Percentiles rank a stretch among this genome's conserved stretches.
Evolutionary conservation across 2,113 vertebrate species (phyloP).

Genomic region (Cepphus grylle): DNA sequence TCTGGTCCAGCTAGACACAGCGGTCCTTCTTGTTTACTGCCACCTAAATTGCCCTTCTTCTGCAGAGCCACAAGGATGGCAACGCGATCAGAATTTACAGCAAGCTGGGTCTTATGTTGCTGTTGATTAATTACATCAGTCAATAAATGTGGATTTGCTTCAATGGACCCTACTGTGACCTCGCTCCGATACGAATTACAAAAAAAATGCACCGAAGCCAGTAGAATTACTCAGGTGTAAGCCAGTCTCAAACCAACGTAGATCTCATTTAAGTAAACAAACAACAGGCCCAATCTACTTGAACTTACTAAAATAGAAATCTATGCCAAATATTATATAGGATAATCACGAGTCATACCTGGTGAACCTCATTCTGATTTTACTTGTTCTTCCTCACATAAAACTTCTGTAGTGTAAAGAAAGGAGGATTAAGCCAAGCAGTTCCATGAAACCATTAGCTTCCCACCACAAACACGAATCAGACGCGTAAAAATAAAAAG

Average conservation of each 20-base stretch:
- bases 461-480: slow-evolving; percentile 34
- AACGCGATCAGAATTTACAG: neutral
- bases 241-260: neutral
- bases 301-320: neutral
- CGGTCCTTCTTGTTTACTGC: neutral
- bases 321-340: neutral
- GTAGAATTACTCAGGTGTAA: neutral
- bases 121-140: neutral
- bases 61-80: neutral
- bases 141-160: neutral
- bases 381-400: neutral
- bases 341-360: neutral
- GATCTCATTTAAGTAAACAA: neutral
- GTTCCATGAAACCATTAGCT: slow-evolving; percentile 16
- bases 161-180: neutral
- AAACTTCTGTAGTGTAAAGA: neutral
- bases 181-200: neutral
- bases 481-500: slow-evolving; percentile 42
- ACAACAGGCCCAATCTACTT: neutral
- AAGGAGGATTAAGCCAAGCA: slow-evolving; percentile 19
- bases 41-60: neutral
- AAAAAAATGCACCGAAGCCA: neutral
- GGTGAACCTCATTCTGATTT: neutral
- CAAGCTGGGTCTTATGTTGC: neutral
- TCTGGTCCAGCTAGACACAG: neutral